Evolutionary conservation across 2,113 vertebrate genomes (phyloP), one percentile per base, ranked within the genome.

Genomic region (Gyps fulvus): DNA sequence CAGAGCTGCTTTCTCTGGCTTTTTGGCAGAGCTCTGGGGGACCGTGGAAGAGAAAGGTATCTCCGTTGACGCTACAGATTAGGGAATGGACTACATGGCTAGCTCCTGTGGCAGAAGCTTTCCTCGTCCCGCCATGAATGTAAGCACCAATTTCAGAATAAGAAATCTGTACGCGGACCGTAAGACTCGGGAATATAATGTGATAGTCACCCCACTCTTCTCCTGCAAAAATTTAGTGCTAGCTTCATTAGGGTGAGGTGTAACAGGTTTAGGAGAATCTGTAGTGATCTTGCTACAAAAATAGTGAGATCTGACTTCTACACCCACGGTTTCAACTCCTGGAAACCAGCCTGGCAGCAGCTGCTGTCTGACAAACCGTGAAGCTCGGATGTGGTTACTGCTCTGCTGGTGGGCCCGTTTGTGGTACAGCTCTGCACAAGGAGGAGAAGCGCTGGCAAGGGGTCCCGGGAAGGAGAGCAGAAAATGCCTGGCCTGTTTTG

Each of bases 281-380:
- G 45, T 13, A 57, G 43, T 0, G 3, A 87, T 43, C 23, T 47
- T 19, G 11, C 31, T 14, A 18, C 82, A 55, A 19, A 31, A 88
- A 10, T 2, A 67, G 42, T 10, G 47, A 59, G 65, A n/a, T 81
- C 40, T 42, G 86, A 70, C 49, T 85, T 34, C n/a, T 42, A 38
- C 26, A 77, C 7, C 40, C 62, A 25, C 1, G 0, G 59, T 19
- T 38, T 66, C 50, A 84, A 0, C 77, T 27, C 45, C 49, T 92
- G 90, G 45, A 93, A 94, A 89, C 40, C 89, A 61, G 55, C 31
- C 92, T 42, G 78, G 74, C 91, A 94, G 86, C 90, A 73, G 73
- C 70, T 71, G 78, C 88, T 79, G 50, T 6, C 73, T 63, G 54
- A 43, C 45, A 69, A 42, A 45, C 26, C 3, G 34, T 15, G 45